Conservation (phyloP, 2,797 vertebrate species). For the Epinephelus awoara region DNA sequence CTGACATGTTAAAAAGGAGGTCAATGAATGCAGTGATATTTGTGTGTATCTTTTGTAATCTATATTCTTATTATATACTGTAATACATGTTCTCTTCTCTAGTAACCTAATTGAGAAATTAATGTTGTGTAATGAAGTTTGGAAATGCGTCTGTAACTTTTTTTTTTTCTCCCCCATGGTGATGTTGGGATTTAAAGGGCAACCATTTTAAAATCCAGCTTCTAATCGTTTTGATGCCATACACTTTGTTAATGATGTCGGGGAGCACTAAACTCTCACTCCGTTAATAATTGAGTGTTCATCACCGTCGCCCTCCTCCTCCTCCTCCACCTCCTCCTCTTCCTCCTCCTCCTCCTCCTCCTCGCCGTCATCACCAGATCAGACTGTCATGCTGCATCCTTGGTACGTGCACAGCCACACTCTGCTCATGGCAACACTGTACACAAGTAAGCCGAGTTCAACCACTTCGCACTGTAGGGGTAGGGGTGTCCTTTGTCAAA, state of each 20-base stretch:
- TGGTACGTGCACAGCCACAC: conserved; percentile 92
- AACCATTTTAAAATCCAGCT: not conserved
- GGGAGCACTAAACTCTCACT: conserved; percentile 20
- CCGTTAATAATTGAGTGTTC: conserved; percentile 62
- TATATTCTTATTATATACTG: no score
- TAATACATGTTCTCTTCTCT: not conserved
- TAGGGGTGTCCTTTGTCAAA: conserved; percentile 49
- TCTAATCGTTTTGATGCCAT: not conserved
- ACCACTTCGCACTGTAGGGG: conserved; percentile 83
- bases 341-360: conserved; percentile 29
- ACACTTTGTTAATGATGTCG: conserved; percentile 16
- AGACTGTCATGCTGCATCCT: conserved; percentile 83
- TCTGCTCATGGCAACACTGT: conserved; percentile 90
- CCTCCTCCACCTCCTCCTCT: conserved; percentile 28
- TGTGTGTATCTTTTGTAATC: not conserved
- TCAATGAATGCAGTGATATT: not conserved
- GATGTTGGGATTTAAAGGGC: not conserved
- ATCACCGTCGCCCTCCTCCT: conserved; percentile 28
- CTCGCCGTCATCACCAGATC: conserved; percentile 68
- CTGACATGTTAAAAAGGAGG: not conserved
- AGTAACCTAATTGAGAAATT: not conserved
- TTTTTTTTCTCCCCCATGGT: no score
- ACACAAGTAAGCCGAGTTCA: conserved; percentile 84
- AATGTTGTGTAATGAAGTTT: not conserved
- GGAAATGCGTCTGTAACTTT: not conserved